These are phyloP conservation scores for Hipparchia sbordonii DNA, from an alignment of 2,888 invertebrate species.

Conservation along the genomic window DNA sequence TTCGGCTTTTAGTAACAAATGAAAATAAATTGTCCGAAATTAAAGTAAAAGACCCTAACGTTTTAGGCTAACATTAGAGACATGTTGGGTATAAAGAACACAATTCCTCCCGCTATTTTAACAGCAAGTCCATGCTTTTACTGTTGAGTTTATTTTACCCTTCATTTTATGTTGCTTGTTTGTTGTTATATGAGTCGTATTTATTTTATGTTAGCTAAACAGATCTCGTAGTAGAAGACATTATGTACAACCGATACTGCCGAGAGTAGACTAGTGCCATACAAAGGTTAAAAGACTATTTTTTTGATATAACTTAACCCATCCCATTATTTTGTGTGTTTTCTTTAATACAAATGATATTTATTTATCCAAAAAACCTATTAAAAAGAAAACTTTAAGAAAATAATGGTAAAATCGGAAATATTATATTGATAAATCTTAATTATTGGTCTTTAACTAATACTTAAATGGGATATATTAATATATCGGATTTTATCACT, in stretches of 20 bases:
- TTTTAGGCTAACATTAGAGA: conserved; percentile 22
- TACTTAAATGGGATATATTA: no score
- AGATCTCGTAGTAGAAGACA: not conserved
- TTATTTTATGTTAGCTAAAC: not conserved
- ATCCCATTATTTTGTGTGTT: no score
- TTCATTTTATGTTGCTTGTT: conserved; percentile 16
- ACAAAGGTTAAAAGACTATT: no score
- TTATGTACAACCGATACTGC: not conserved
- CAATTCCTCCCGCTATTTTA: not conserved
- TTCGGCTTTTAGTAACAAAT: conserved; percentile 30
- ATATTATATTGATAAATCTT: no score
- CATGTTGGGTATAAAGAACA: conserved; percentile 12
- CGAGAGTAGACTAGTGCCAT: no score
- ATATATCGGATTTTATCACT: no score
- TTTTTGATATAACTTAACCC: no score
- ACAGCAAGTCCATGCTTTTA: not conserved
- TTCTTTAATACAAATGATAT: no score
- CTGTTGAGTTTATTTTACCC: conserved; percentile 11
- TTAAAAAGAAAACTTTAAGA: no score
- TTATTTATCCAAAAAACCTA: no score
- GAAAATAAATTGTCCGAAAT: conserved; percentile 30
- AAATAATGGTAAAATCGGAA: no score
- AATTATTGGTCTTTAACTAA: no score
- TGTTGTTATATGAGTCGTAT: conserved; percentile 11
- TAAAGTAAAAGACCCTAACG: conserved; percentile 21